These are phyloP conservation scores for Peromyscus leucopus DNA, from an alignment of 2,113 vertebrate species.

Conservation along the genomic window DNA sequence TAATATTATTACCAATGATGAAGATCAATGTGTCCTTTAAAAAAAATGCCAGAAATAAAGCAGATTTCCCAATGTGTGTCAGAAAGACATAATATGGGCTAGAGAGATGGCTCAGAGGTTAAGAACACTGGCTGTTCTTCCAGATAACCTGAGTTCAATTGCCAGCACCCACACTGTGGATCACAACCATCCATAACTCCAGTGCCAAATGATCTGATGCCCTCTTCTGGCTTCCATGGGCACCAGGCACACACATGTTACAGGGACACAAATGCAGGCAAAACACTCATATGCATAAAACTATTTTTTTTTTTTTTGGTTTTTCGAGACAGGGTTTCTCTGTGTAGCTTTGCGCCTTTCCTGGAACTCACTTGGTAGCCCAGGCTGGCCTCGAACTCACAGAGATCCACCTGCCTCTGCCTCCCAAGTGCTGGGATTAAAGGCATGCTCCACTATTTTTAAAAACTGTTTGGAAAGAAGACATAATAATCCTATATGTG, in stretches of 20 bases:
- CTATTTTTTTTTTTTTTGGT: too few relatives aligned
- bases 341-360: too few relatives aligned
- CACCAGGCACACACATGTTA: neutral
- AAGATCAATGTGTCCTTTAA: neutral
- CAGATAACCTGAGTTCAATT: neutral
- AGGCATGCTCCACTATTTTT: too few relatives aligned
- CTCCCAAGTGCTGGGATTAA: too few relatives aligned
- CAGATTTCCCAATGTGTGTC: neutral
- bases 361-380: too few relatives aligned
- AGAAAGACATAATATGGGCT: neutral
- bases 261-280: neutral
- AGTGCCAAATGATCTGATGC: neutral
- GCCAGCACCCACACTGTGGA: neutral
- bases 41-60: neutral
- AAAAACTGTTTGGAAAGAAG: neutral
- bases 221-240: neutral
- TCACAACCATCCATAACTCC: neutral
- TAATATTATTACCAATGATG: neutral
- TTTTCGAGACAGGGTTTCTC: too few relatives aligned
- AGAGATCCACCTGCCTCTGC: too few relatives aligned
- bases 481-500: neutral
- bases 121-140: neutral
- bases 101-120: neutral
- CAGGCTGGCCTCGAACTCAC: too few relatives aligned
- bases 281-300: neutral